A percentile compares a stretch with the other conserved stretches of the same genome.
Conservation (phyloP, 2,113 vertebrate genomes). For the Erinaceus europaeus region DNA sequence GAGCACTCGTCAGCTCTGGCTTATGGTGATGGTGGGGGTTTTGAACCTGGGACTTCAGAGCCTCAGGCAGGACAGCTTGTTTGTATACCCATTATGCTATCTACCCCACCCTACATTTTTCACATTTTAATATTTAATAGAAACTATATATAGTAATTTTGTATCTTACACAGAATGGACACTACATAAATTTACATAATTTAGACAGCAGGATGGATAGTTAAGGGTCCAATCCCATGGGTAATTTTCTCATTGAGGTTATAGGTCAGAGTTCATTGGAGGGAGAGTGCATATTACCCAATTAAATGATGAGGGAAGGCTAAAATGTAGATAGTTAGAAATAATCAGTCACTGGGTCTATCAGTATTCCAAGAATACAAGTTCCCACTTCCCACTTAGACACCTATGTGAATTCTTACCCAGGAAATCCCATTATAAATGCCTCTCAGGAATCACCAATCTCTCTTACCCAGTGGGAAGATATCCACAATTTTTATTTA, state of each 20-base stretch:
- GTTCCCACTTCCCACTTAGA: neutral
- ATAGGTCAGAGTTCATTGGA: neutral
- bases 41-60: too few relatives aligned
- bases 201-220: constrained; percentile 28
- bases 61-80: too few relatives aligned
- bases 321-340: neutral
- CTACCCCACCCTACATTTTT: too few relatives aligned
- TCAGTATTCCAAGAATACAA: neutral
- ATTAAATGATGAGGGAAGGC: neutral
- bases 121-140: constrained; percentile 65
- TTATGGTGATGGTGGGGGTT: too few relatives aligned
- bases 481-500: too few relatives aligned
- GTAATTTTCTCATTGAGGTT: constrained; percentile 14
- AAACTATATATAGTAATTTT: constrained; percentile 70
- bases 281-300: neutral
- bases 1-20: too few relatives aligned
- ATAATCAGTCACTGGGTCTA: neutral
- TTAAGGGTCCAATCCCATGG: neutral
- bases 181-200: constrained; percentile 51
- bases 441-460: neutral
- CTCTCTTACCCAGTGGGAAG: neutral
- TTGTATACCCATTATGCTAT: too few relatives aligned
- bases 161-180: constrained; percentile 57
- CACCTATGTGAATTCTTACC: neutral
- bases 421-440: neutral